Conservation (phyloP, 2,113 vertebrate species). For the Pseudonaja textilis region DNA sequence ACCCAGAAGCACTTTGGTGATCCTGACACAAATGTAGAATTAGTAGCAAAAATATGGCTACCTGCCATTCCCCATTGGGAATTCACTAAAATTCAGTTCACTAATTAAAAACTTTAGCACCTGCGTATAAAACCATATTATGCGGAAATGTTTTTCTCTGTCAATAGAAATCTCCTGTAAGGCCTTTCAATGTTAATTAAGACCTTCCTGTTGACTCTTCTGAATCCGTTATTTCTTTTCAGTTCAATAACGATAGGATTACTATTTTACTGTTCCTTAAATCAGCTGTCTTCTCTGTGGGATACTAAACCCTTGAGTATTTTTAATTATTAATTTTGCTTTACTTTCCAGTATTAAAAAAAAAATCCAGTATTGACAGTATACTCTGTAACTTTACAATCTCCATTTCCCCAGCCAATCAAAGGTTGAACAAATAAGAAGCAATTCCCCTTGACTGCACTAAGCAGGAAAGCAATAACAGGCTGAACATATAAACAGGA, state of each 20-base stretch:
- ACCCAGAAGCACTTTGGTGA: background rate
- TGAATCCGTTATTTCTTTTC: background rate
- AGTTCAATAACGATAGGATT: background rate
- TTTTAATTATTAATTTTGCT: background rate
- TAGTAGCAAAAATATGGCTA: background rate
- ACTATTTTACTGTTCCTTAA: background rate
- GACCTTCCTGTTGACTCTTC: background rate
- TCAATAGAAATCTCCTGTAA: background rate
- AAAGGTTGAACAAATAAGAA: background rate
- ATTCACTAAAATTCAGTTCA: background rate
- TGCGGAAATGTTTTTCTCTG: background rate
- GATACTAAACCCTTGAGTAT: background rate
- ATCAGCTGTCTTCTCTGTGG: background rate
- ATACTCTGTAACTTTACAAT: background rate
- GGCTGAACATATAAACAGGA: background rate
- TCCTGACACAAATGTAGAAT: background rate
- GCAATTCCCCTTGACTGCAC: background rate
- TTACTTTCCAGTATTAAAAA: background rate
- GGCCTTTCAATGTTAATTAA: background rate
- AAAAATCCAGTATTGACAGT: background rate
- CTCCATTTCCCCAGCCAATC: background rate
- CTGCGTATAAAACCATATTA: background rate
- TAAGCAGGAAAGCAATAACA: background rate
- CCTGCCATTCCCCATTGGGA: background rate
- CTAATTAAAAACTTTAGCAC: background rate